phyloP scores from a whole-genome alignment of 1,140 invertebrate genomes.

The Diorhabda carinulata region DNA sequence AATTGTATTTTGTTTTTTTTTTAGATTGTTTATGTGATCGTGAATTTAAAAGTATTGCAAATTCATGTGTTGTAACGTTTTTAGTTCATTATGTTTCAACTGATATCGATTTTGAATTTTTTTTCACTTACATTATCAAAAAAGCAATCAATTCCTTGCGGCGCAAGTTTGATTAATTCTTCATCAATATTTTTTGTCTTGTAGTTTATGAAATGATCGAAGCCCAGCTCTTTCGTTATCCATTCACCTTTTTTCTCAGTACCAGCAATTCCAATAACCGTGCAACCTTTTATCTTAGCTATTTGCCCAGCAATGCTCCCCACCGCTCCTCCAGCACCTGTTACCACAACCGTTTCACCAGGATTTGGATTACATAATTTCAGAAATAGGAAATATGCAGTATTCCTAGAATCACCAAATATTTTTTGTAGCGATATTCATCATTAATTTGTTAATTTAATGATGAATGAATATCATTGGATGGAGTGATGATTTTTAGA shows the following conservation, averaged over 20 bases:
- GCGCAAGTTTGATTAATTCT: conserved; percentile 59
- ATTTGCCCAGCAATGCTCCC: conserved; percentile 48
- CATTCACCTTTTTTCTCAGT: conserved; percentile 67
- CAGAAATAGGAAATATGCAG: conserved; percentile 69
- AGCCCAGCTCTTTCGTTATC: conserved; percentile 58
- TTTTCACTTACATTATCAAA: conserved; percentile 67
- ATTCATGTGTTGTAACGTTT: background rate
- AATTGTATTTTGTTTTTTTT: too few species aligned
- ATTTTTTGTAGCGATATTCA: too few species aligned
- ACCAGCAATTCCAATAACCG: conserved; percentile 67
- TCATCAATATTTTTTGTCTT: conserved; percentile 56
- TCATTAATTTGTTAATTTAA: too few species aligned
- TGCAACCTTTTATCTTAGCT: conserved; percentile 43
- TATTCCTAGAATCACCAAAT: too few species aligned
- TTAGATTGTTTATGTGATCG: too few species aligned
- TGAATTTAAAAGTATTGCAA: background rate
- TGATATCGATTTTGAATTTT: conserved; percentile 46
- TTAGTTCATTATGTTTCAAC: too few species aligned
- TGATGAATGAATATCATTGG: too few species aligned
- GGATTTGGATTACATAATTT: conserved; percentile 63
- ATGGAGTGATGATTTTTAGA: too few species aligned
- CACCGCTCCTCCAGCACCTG: conserved; percentile 67
- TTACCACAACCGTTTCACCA: conserved; percentile 67
- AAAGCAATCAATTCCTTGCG: conserved; percentile 67
- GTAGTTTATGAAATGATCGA: conserved; percentile 69